Evolutionary conservation across 2,888 invertebrate species (phyloP).

Genomic region (Dilophus febrilis): DNA sequence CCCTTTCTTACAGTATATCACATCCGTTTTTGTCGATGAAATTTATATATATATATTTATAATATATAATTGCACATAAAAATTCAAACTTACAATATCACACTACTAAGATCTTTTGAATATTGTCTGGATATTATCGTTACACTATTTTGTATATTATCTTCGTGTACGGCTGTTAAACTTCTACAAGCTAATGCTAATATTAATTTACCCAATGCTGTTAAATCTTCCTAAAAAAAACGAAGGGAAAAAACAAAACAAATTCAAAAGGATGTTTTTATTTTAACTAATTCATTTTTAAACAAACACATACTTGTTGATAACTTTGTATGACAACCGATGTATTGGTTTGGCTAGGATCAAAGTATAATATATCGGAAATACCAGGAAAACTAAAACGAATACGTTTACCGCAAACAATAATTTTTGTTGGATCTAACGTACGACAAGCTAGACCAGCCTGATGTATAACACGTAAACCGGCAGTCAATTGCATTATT

Average conservation of each 20-base stretch:
- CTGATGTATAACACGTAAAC: slow-evolving; percentile 75
- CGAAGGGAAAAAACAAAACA: background rate
- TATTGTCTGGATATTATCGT: slow-evolving; percentile 81
- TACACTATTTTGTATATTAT: slow-evolving; percentile 74
- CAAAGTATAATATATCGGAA: slow-evolving; percentile 62
- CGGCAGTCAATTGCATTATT: slow-evolving; percentile 88
- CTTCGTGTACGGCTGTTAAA: slow-evolving; percentile 67
- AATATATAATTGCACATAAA: slow-evolving; percentile 1
- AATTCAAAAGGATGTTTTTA: background rate
- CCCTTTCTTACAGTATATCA: too few species aligned
- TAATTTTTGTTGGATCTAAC: slow-evolving; percentile 84
- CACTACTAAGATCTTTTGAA: slow-evolving; percentile 84
- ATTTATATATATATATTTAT: background rate
- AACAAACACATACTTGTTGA: slow-evolving; percentile 31
- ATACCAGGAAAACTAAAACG: slow-evolving; percentile 68
- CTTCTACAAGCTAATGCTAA: slow-evolving; percentile 88
- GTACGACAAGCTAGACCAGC: slow-evolving; percentile 47
- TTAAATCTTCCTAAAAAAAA: slow-evolving; percentile 56
- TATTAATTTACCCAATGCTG: slow-evolving; percentile 77
- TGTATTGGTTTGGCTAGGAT: slow-evolving; percentile 49
- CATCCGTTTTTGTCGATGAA: too few species aligned
- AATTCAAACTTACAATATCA: slow-evolving; percentile 62
- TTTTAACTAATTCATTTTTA: background rate
- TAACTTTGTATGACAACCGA: slow-evolving; percentile 51
- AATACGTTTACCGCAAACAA: slow-evolving; percentile 60